Evolutionary conservation across 2,113 vertebrate species (phyloP).

Genomic region (Antigone vipio): DNA sequence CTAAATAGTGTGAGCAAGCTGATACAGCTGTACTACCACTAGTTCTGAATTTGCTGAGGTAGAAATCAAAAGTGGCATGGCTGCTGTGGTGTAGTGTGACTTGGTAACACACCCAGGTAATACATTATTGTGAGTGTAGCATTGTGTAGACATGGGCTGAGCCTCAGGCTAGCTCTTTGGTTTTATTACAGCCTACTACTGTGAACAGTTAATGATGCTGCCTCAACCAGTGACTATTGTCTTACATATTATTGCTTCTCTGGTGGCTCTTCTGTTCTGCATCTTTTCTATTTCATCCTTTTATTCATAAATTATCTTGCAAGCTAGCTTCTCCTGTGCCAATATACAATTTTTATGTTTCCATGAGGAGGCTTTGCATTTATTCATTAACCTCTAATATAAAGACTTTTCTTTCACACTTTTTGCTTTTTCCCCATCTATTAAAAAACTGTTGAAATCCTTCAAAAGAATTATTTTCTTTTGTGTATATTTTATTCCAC

Average conservation of each 20-base stretch:
- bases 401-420: background rate
- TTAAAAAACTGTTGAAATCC: background rate
- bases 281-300: background rate
- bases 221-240: background rate
- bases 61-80: background rate
- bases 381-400: background rate
- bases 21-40: background rate
- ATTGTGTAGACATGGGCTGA: background rate
- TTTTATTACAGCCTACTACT: background rate
- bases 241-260: background rate
- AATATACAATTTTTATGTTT: background rate
- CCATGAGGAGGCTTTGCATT: background rate
- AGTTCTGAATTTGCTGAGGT: background rate
- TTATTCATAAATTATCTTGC: background rate
- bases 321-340: background rate
- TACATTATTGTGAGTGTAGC: fast-evolving
- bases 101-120: background rate
- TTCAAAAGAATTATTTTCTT: background rate
- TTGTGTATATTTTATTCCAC: background rate
- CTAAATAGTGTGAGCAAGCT: background rate
- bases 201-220: background rate
- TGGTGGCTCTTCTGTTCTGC: background rate
- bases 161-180: background rate
- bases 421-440: background rate
- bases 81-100: background rate